These are phyloP conservation scores for Nilaparvata lugens DNA, from an alignment of 1,140 invertebrate genomes.

Conservation along the genomic window DNA sequence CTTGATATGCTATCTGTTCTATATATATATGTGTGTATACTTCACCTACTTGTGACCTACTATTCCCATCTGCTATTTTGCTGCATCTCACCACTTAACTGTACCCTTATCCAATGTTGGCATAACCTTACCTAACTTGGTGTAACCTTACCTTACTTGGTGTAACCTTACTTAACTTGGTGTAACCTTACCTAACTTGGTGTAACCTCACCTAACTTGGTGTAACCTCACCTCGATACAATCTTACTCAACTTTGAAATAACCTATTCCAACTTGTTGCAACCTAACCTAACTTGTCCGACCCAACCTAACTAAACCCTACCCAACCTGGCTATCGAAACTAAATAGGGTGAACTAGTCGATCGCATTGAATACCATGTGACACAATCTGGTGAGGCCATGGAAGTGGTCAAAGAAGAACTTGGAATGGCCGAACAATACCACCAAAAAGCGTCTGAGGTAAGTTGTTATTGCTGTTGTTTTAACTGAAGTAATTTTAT, in stretches of 20 bases:
- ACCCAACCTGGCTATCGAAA: not conserved
- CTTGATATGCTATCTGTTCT: not conserved
- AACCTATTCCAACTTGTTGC: slow-evolving; percentile 15
- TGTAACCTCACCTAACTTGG: not conserved
- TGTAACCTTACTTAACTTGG: not conserved
- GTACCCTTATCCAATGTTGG: slow-evolving; percentile 17
- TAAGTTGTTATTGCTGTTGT: slow-evolving; percentile 39
- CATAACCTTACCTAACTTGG: no score
- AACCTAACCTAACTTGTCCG: not conserved
- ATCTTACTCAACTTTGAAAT: no score
- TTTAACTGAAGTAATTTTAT: not conserved
- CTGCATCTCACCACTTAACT: slow-evolving; percentile 9
- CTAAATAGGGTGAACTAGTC: slow-evolving; percentile 74
- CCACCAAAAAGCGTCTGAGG: slow-evolving; percentile 82
- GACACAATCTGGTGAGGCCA: slow-evolving; percentile 65
- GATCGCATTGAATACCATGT: slow-evolving; percentile 90
- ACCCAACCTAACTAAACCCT: not conserved
- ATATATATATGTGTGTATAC: no score
- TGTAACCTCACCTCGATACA: no score
- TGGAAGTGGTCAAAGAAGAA: slow-evolving; percentile 66
- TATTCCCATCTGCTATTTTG: not conserved
- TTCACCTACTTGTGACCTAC: not conserved
- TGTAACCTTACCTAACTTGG: not conserved
- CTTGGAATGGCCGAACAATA: slow-evolving; percentile 71
- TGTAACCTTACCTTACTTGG: not conserved